A percentile compares a stretch with the other conserved stretches of the same genome.
Evolutionary conservation across 2,797 vertebrate genomes (phyloP).

Genomic region (Acrossocheilus fasciatus): DNA sequence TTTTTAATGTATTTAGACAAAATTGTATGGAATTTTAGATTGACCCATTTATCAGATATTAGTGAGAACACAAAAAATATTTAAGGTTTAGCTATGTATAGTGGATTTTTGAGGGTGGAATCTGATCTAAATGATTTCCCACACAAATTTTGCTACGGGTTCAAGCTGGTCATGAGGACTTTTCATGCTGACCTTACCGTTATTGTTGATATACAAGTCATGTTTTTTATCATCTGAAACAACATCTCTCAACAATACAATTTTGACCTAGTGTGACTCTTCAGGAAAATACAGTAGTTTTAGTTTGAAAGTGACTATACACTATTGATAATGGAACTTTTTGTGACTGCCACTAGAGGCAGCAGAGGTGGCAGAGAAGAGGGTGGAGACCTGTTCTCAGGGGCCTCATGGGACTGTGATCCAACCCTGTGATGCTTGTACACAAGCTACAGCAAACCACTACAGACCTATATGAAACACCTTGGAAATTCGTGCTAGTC

Average conservation of each 20-base stretch:
- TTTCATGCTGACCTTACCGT: not conserved
- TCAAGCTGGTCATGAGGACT: not conserved
- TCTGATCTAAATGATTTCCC: not conserved
- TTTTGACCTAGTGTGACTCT: not conserved
- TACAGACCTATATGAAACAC: not conserved
- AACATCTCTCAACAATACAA: not conserved
- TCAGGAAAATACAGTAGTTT: not conserved
- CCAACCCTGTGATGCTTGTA: not conserved
- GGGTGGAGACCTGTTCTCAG: not conserved
- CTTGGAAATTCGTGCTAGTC: constrained; percentile 13
- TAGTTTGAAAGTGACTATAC: not conserved
- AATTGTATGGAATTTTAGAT: not conserved
- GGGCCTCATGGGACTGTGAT: not conserved
- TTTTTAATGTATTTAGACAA: not conserved
- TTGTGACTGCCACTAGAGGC: not conserved
- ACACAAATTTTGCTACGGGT: not conserved
- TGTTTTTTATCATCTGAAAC: not conserved
- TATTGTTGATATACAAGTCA: not conserved
- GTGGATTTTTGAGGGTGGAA: not conserved
- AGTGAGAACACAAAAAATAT: not conserved
- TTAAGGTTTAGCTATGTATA: not conserved
- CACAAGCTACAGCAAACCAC: not conserved
- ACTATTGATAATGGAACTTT: not conserved
- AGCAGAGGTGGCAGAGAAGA: not conserved
- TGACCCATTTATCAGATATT: not conserved